Conservation (phyloP, 2,113 vertebrate species). For the Caloenas nicobarica region DNA sequence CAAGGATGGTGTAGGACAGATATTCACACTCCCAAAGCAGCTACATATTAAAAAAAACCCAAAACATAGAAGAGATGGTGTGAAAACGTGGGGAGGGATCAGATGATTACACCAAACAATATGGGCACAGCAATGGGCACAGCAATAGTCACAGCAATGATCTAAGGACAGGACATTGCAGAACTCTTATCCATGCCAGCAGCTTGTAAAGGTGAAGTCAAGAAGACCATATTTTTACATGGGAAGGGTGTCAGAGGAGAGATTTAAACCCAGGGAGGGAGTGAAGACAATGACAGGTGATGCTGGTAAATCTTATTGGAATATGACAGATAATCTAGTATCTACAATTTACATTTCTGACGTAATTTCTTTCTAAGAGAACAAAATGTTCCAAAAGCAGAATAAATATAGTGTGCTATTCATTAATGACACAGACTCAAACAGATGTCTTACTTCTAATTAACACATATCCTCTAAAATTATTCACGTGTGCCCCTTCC, state of each 20-base stretch:
- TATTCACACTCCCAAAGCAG: background rate
- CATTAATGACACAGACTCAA: conserved; percentile 20
- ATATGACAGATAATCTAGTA: background rate
- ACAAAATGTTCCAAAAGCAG: conserved; percentile 1
- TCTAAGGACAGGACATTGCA: background rate
- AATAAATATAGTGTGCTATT: conserved; percentile 17
- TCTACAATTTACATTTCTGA: background rate
- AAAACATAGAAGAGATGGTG: background rate
- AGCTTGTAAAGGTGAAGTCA: background rate
- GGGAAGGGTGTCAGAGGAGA: background rate
- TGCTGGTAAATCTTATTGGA: background rate
- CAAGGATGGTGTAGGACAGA: background rate
- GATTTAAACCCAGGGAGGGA: background rate
- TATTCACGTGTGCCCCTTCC: background rate
- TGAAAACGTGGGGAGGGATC: background rate
- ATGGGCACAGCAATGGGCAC: background rate
- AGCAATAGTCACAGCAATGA: background rate
- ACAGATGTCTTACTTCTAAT: conserved; percentile 50
- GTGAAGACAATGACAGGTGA: background rate
- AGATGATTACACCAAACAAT: background rate
- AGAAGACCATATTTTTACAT: background rate
- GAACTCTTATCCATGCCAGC: background rate
- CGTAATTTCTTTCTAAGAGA: background rate
- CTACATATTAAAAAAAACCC: background rate
- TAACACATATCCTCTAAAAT: conserved; percentile 9